phyloP scores from a whole-genome alignment of 2,888 invertebrate genomes.

The Oxyscelio sp. region DNA sequence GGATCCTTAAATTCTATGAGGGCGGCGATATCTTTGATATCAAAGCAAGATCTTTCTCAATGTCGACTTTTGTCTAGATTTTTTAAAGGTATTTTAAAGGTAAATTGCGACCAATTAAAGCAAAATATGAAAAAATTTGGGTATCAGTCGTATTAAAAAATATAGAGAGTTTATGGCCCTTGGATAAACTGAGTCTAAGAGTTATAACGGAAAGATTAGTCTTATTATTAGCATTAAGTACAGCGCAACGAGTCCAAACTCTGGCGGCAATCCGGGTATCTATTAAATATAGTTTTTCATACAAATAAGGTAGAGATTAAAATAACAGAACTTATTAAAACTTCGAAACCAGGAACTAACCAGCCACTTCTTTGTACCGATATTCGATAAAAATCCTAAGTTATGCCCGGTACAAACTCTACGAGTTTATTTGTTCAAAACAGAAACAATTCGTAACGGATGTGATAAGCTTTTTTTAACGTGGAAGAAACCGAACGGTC shows the following conservation, averaged over 20 bases:
- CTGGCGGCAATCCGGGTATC: background rate
- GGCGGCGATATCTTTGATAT: conserved; percentile 52
- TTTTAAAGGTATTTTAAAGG: conserved; percentile 38
- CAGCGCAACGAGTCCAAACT: conserved; percentile 26
- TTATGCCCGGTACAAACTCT: conserved; percentile 37
- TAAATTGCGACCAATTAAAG: conserved; percentile 19
- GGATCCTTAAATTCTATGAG: conserved; percentile 48
- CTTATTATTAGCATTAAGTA: conserved; percentile 15
- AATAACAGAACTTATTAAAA: conserved; percentile 8
- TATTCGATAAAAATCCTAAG: conserved; percentile 17
- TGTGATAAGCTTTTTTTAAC: background rate
- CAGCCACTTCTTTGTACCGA: conserved; percentile 3
- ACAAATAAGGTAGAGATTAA: conserved; percentile 5
- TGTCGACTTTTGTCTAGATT: conserved; percentile 38
- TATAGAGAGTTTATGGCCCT: conserved; percentile 15
- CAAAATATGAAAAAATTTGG: conserved; percentile 56
- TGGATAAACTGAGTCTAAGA: background rate
- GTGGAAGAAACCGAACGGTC: background rate
- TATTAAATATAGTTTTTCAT: background rate
- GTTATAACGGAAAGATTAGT: background rate
- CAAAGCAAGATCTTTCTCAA: conserved; percentile 4
- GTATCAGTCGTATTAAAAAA: conserved; percentile 28
- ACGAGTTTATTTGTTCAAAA: background rate
- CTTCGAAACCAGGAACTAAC: conserved; percentile 1
- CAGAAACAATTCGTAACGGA: background rate